Evolutionary conservation across 1,140 invertebrate species (phyloP).

Genomic region (Meloidogyne floridensis): DNA sequence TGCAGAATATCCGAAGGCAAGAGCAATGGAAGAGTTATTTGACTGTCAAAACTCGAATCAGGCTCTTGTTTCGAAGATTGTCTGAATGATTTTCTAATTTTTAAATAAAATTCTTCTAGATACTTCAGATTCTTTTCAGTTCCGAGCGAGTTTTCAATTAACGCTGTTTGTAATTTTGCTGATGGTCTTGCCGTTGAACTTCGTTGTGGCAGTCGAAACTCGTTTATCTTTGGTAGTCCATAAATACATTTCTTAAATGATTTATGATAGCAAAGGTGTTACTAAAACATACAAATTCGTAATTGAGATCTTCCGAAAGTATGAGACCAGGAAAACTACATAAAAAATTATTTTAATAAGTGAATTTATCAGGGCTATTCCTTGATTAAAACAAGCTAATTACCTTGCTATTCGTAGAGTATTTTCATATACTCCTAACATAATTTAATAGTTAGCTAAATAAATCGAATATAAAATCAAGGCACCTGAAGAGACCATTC

Average conservation of each 20-base stretch:
- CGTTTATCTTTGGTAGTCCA: slow-evolving; percentile 44
- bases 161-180: not conserved
- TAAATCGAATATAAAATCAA: not conserved
- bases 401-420: slow-evolving; percentile 46
- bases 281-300: slow-evolving; percentile 41
- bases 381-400: not conserved
- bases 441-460: not conserved
- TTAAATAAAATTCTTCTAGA: not conserved
- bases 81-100: not conserved
- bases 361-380: no score
- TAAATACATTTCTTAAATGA: slow-evolving; percentile 44
- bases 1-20: not conserved
- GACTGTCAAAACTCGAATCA: not conserved
- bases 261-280: not conserved
- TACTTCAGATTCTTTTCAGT: not conserved
- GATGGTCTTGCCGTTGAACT: slow-evolving; percentile 24
- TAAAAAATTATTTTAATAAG: not conserved
- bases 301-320: slow-evolving; percentile 55
- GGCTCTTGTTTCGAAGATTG: not conserved
- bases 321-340: slow-evolving; percentile 51
- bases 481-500: slow-evolving; percentile 27
- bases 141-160: not conserved
- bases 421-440: slow-evolving; percentile 52
- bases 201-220: slow-evolving; percentile 40
- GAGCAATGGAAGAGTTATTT: not conserved